Percentiles rank a stretch among this genome's conserved stretches.
Evolutionary conservation across 2,113 vertebrate genomes (phyloP).

Genomic region (Sapayoa aenigma): DNA sequence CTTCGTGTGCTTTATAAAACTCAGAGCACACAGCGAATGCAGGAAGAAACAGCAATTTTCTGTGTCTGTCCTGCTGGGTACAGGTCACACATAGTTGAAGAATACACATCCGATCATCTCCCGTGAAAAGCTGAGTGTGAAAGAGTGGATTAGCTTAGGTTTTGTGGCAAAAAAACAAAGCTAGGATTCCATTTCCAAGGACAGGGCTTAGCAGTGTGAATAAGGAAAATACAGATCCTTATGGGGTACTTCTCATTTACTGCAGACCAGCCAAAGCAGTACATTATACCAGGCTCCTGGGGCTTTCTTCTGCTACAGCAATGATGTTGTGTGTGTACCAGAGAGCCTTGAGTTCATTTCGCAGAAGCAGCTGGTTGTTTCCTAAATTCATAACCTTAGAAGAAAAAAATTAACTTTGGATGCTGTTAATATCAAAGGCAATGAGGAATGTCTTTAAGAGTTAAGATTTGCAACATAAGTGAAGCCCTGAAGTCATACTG

Average conservation of each 20-base stretch:
- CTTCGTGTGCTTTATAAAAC: neutral
- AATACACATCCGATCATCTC: neutral
- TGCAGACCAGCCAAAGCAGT: neutral
- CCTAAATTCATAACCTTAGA: neutral
- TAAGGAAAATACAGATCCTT: neutral
- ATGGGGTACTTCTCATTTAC: neutral
- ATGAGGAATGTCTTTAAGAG: neutral
- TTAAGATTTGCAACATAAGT: neutral
- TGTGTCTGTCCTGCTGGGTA: neutral
- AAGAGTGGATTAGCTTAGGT: neutral
- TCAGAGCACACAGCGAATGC: neutral
- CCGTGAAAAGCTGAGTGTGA: neutral
- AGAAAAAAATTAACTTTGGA: neutral
- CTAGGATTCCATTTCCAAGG: neutral
- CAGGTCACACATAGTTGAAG: neutral
- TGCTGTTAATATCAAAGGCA: neutral
- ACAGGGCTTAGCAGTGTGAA: neutral
- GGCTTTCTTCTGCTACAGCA: neutral
- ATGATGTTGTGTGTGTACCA: neutral
- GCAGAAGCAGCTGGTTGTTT: neutral
- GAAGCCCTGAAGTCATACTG: neutral
- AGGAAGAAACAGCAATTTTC: neutral
- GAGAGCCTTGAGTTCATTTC: neutral
- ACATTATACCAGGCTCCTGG: neutral
- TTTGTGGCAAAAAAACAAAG: neutral